Evolutionary conservation across 2,888 invertebrate genomes (phyloP), one percentile per base, ranked within the genome.

Genomic region (Acanthosepion esculentum): DNA sequence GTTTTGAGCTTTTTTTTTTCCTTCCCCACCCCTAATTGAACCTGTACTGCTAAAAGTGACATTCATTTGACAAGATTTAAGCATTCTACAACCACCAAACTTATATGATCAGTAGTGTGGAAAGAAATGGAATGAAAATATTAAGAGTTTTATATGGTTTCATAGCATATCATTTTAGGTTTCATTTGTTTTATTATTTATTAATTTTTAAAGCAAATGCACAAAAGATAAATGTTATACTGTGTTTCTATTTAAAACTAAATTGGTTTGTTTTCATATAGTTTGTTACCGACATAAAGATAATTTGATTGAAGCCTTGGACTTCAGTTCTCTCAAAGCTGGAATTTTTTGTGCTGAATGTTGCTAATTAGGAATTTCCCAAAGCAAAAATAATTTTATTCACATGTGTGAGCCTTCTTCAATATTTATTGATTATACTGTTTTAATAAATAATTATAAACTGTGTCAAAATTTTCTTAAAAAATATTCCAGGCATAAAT

Each of bases 261-360:
- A 78, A n/a, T 78, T 78, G n/a, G 78, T n/a, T 15, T 78, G 78
- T n/a, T 78, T 78, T 78, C n/a, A 78, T 33, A n/a, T 78, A n/a
- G n/a, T 78, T n/a, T 78, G n/a, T 78, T 78, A 23, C 64, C 8
- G 0, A 78, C 18, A 78, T 15, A 33, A 78, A 33, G 15, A 78
- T n/a, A n/a, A 78, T 78, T 33, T 33, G n/a, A 15, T 33, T 78
- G 78, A 59, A 59, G 6, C 15, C 12, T 78, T 78, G 78, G 78
- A 78, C 2, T 78, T n/a, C 78, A n/a, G 12, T 78, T 78, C 12
- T 78, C n/a, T 78, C n/a, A 78, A 78, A 78, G 78, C 64, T 64
- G 29, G n/a, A 78, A 78, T 59, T 78, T 78, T 78, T 78, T 78
- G n/a, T 78, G 78, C 78, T 78, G 78, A 78, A 78, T 78, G 78